Percentiles rank a stretch among this genome's conserved stretches.
Conservation (phyloP, 2,888 invertebrate species). For the Sminthurinus aureus region DNA sequence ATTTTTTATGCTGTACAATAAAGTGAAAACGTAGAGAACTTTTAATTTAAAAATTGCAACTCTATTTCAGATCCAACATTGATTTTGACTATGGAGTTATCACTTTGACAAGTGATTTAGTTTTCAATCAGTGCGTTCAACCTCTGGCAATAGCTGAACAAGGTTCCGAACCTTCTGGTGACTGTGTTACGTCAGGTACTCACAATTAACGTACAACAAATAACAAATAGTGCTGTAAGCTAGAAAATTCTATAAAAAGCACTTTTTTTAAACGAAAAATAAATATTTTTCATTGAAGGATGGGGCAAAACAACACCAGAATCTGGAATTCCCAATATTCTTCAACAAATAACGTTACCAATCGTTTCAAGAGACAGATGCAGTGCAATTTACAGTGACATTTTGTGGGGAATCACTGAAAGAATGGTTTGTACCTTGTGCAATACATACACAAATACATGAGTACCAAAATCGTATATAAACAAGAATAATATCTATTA, state of each 20-base stretch:
- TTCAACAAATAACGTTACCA: slow-evolving; percentile 6
- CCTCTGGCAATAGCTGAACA: background rate
- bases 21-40: too few relatives aligned
- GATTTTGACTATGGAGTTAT: slow-evolving; percentile 29
- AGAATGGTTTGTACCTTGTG: background rate
- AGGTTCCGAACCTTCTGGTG: background rate
- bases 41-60: too few relatives aligned
- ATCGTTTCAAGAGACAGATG: background rate
- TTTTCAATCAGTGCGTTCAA: slow-evolving; percentile 14
- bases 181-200: slow-evolving; percentile 1
- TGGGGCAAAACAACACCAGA: slow-evolving; percentile 20
- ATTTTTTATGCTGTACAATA: too few relatives aligned
- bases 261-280: too few relatives aligned
- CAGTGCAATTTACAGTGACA: background rate
- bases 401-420: slow-evolving; percentile 23
- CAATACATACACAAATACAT: too few relatives aligned
- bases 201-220: too few relatives aligned
- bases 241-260: too few relatives aligned
- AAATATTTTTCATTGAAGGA: too few relatives aligned
- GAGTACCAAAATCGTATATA: too few relatives aligned
- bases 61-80: background rate
- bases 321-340: background rate
- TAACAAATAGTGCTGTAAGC: too few relatives aligned
- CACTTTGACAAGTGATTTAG: background rate
- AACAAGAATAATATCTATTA: too few relatives aligned